phyloP scores from a whole-genome alignment of 2,888 invertebrate genomes.

The Papilio elwesi region DNA sequence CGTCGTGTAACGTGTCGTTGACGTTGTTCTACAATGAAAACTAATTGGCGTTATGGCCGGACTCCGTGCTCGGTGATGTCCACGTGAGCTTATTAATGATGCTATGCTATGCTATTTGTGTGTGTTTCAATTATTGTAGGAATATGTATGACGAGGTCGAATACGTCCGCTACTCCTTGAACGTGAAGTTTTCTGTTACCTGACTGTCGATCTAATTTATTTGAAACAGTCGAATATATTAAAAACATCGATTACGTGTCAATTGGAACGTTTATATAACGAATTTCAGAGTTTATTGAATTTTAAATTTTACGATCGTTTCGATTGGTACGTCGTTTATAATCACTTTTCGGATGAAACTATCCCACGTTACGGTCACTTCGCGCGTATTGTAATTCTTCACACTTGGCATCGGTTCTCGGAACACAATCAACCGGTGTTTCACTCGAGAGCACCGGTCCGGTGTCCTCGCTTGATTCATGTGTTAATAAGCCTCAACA shows the following conservation, averaged over 20 bases:
- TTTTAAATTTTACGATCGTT: neutral
- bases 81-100: conserved; percentile 35
- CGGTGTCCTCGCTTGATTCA: conserved; percentile 17
- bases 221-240: too few species aligned
- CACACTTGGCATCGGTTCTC: conserved; percentile 6
- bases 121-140: neutral
- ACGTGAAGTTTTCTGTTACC: too few species aligned
- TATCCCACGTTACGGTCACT: conserved; percentile 10
- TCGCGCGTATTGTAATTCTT: conserved; percentile 16
- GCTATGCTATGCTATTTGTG: neutral
- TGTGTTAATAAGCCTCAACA: conserved; percentile 51
- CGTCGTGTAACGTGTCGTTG: conserved; percentile 38
- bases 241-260: too few species aligned
- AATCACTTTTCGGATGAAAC: neutral
- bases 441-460: conserved; percentile 6
- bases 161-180: too few species aligned
- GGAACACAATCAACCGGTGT: conserved; percentile 10
- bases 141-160: neutral
- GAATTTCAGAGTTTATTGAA: too few species aligned
- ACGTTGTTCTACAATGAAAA: conserved; percentile 38
- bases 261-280: too few species aligned
- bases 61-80: conserved; percentile 25
- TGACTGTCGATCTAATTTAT: too few species aligned
- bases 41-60: conserved; percentile 37
- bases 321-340: neutral